Base-by-base conservation (phyloP, 2,888 invertebrate genomes). In the Euclidia mi region DNA sequence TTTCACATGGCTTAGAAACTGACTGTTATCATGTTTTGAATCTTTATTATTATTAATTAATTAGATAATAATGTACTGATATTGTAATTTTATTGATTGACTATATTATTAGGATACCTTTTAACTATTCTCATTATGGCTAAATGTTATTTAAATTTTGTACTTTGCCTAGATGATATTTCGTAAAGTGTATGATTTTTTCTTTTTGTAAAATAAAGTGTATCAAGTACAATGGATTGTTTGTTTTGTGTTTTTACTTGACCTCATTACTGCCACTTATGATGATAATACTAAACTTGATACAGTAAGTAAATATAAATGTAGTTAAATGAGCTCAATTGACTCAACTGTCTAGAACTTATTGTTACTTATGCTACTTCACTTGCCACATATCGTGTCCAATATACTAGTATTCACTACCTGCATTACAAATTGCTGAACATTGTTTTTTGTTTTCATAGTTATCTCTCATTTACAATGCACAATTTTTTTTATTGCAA, bases 11-110 rank as follows among this genome's bases (percentile, higher is more conserved):
- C 57, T 47, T 60, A 48, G 38, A 46, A 47, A n/a, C 14, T 55
- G 56, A 66, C 59, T 63, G 48, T 57, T 68, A 73, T 66, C 58
- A 70, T 64, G 60, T 60, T 66, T 50, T 64, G 34, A 46, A 63
- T 50, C 40, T 61, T 51, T 59, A 67, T 55, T 43, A 43, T 12
- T 65, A 47, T 57, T 55, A 40, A 42, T 17, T 4, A 41, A 25
- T 14, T 45, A 20, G 9, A 20, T 35, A 40, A 55, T 57, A 56
- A 62, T 65, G 38, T 65, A 60, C 50, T 71, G 66, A 65, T 45
- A 49, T 62, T 51, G 20, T 53, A 45, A 45, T 63, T 62, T 56
- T 43, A 50, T 47, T 56, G 35, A 53, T 35, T 35, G 18, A 42
- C 42, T 15, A 41, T 58, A 45, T 47, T 67, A 50, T 48, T 62